These are phyloP conservation scores for Holothuria glaberrima DNA, from an alignment of 35 echinoderm and acorn worm species.

Conservation along the genomic window DNA sequence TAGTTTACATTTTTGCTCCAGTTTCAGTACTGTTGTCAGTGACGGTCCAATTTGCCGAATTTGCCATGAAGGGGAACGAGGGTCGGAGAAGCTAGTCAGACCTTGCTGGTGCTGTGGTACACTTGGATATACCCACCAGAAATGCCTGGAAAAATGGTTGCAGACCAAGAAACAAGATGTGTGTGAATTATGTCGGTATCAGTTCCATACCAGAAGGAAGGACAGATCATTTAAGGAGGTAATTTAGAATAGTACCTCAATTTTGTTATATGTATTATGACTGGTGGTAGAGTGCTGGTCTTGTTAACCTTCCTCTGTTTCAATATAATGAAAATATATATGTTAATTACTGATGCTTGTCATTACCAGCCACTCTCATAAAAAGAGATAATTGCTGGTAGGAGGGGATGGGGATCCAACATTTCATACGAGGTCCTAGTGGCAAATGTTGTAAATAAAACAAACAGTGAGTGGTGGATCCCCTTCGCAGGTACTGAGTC, in stretches of 20 bases:
- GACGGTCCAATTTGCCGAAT: conserved; percentile 85
- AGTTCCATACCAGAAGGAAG: conserved; percentile 73
- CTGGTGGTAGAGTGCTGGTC: no score
- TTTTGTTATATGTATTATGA: no score
- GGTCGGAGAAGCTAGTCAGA: conserved; percentile 49
- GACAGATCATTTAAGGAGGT: conserved; percentile 71
- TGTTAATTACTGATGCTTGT: no score
- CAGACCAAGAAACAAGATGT: conserved; percentile 63
- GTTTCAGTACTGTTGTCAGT: conserved; percentile 70
- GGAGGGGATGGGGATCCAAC: no score
- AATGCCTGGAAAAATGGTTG: conserved; percentile 84
- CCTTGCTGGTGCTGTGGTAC: conserved; percentile 78
- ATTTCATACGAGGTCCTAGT: no score
- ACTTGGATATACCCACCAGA: conserved; percentile 65
- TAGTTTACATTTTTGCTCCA: background rate
- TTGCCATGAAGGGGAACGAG: conserved; percentile 77
- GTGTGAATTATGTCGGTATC: conserved; percentile 79
- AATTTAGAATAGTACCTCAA: background rate
- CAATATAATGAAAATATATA: no score
- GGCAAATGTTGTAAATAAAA: no score
- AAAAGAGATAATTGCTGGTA: no score
- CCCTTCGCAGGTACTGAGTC: no score
- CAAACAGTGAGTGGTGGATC: no score
- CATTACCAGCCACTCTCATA: no score
- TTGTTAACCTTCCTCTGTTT: no score